Evolutionary conservation across 2,113 vertebrate species (phyloP).

Genomic region (Loxodonta africana): DNA sequence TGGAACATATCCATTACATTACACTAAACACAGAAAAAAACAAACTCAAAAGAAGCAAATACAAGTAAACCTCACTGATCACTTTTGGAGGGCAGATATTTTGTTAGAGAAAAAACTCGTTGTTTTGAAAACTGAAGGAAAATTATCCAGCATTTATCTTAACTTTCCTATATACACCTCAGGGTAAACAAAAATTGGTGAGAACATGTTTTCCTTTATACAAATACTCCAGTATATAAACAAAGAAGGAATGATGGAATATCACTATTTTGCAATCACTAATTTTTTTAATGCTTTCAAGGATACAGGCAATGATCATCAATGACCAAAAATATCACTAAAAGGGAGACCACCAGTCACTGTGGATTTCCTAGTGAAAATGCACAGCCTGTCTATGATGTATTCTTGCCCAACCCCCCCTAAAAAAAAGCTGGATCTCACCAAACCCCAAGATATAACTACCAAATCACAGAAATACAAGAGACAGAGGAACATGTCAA

Average conservation of each 20-base stretch:
- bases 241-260: background rate
- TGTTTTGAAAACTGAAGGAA: background rate
- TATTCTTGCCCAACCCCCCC: background rate
- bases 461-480: background rate
- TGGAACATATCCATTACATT: background rate
- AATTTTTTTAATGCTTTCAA: background rate
- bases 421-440: background rate
- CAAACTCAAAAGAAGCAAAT: background rate
- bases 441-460: background rate
- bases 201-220: background rate
- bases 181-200: background rate
- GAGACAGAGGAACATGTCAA: slow-evolving; percentile 17
- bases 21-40: background rate
- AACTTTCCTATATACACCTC: background rate
- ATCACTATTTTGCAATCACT: background rate
- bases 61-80: background rate
- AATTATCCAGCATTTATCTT: background rate
- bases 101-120: background rate
- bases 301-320: background rate
- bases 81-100: background rate
- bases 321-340: background rate
- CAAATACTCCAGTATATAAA: background rate
- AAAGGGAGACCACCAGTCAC: background rate
- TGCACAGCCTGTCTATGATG: background rate
- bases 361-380: slow-evolving; percentile 39